Percentiles rank a stretch among this genome's conserved stretches.
These are phyloP conservation scores for Brachyrhaphis roseni DNA, from an alignment of 2,797 vertebrate species.

Conservation along the genomic window DNA sequence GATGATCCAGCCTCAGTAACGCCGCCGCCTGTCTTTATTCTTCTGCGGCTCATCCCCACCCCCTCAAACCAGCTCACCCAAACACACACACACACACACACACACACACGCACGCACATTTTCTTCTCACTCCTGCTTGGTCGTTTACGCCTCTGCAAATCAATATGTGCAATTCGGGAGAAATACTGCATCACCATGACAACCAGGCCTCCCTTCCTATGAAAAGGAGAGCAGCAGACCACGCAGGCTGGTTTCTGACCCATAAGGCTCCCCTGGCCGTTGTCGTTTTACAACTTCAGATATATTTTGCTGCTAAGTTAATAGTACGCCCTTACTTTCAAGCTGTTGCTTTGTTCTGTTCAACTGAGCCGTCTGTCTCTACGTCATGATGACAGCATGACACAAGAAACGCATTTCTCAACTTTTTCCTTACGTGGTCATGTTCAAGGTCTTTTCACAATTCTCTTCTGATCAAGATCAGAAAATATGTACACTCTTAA, in stretches of 20 bases:
- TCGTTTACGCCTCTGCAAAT: constrained; percentile 95
- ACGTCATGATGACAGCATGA: not conserved
- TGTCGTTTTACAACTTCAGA: constrained; percentile 26
- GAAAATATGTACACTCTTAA: not conserved
- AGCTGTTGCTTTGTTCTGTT: constrained; percentile 2
- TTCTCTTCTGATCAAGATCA: constrained; percentile 1
- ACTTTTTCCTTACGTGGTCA: not conserved
- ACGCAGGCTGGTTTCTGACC: constrained; percentile 55
- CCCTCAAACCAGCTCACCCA: constrained; percentile 29
- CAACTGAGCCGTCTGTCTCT: not conserved
- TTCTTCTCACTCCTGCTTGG: constrained; percentile 90
- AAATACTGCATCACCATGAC: constrained; percentile 97
- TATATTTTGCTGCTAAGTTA: constrained; percentile 4
- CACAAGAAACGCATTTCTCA: not conserved
- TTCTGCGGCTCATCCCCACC: constrained; percentile 62
- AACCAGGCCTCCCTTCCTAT: constrained; percentile 93
- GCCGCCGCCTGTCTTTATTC: constrained; percentile 26
- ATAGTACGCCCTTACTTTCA: not conserved
- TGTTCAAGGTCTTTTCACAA: not conserved
- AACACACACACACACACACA: constrained; percentile 35
- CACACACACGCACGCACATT: constrained; percentile 65
- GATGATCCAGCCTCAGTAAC: constrained; percentile 49
- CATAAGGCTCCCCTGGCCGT: constrained; percentile 17
- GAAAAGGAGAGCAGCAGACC: constrained; percentile 62
- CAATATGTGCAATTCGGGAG: constrained; percentile 99